These are phyloP conservation scores for Lymantria dispar DNA, from an alignment of 2,888 invertebrate species.

Conservation along the genomic window DNA sequence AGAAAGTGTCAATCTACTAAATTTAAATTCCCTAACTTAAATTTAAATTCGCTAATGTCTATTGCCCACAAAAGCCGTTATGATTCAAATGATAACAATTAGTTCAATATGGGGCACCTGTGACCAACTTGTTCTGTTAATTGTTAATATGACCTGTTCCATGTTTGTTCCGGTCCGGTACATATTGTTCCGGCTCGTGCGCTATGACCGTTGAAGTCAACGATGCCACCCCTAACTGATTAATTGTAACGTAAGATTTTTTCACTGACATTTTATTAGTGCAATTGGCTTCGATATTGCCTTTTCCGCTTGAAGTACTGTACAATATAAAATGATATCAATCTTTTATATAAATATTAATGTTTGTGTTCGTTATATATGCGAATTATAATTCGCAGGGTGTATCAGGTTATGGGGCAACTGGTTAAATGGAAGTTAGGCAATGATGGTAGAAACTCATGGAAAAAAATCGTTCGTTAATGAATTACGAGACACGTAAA, in stretches of 20 bases:
- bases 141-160: constrained; percentile 34
- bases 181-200: constrained; percentile 41
- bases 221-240: constrained; percentile 20
- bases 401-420: too few relatives aligned
- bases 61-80: constrained; percentile 26
- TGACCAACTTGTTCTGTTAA: constrained; percentile 21
- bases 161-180: constrained; percentile 42
- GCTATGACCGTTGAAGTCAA: constrained; percentile 29
- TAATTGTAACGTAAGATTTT: constrained; percentile 29
- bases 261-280: constrained; percentile 3
- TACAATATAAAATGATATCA: not conserved
- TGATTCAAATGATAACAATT: not conserved
- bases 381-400: too few relatives aligned
- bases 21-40: too few relatives aligned
- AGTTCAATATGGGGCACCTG: constrained; percentile 25
- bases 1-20: too few relatives aligned
- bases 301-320: not conserved
- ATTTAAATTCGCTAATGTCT: too few relatives aligned
- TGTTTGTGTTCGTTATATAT: too few relatives aligned
- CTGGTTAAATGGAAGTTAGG: too few relatives aligned
- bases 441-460: too few relatives aligned
- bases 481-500: too few relatives aligned
- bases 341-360: too few relatives aligned
- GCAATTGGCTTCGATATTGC: constrained; percentile 5
- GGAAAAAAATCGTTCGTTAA: too few relatives aligned